These are phyloP conservation scores for Drosophila melanica DNA, from an alignment of 1,140 invertebrate species.

Conservation along the genomic window DNA sequence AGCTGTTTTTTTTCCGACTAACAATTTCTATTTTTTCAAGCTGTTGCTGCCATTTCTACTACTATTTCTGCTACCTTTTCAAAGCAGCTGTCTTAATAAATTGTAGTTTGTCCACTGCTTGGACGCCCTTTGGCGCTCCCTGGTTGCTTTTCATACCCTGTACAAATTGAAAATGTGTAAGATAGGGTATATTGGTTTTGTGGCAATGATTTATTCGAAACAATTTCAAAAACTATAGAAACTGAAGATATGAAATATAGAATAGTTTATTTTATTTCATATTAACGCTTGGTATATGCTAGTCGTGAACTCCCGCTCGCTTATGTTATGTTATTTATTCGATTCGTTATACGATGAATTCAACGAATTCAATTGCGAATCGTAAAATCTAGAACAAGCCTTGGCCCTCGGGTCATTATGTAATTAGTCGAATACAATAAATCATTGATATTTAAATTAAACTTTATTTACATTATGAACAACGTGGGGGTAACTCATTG, in stretches of 20 bases:
- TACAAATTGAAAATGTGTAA: too few relatives aligned
- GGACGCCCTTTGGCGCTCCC: too few relatives aligned
- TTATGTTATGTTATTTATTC: neutral
- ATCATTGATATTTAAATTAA: conserved; percentile 7
- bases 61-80: neutral
- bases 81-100: neutral
- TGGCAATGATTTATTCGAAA: too few relatives aligned
- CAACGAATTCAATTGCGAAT: conserved; percentile 9
- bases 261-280: too few relatives aligned
- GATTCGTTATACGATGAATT: neutral
- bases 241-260: too few relatives aligned
- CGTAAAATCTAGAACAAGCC: conserved; percentile 1
- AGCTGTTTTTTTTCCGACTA: conserved; percentile 65
- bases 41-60: conserved; percentile 81
- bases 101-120: neutral
- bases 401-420: conserved; percentile 10
- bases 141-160: too few relatives aligned
- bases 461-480: conserved; percentile 29
- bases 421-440: neutral
- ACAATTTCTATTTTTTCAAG: conserved; percentile 87
- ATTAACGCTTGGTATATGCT: too few relatives aligned
- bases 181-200: too few relatives aligned
- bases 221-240: too few relatives aligned
- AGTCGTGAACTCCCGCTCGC: too few relatives aligned
- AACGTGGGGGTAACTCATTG: neutral